Percentiles rank a stretch among this genome's conserved stretches.
These are phyloP conservation scores for Lasioglossum oenotherae DNA, from an alignment of 2,888 invertebrate species.

Conservation along the genomic window DNA sequence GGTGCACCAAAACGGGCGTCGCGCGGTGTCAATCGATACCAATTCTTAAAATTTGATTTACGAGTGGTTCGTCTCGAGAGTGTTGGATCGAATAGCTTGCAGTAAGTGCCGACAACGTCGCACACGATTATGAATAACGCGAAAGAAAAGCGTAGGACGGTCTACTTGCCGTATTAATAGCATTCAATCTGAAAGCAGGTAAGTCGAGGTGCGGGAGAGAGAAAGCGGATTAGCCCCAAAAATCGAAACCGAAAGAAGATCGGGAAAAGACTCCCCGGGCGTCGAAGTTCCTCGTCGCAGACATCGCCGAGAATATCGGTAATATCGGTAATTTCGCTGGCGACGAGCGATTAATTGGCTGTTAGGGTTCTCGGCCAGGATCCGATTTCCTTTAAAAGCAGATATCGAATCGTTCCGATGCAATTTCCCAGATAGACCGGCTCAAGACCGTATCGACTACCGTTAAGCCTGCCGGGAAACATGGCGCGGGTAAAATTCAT, in stretches of 20 bases:
- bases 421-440: constrained; percentile 45
- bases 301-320: neutral
- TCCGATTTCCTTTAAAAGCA: constrained; percentile 36
- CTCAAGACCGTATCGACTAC: constrained; percentile 41
- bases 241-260: neutral
- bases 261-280: neutral
- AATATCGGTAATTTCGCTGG: neutral
- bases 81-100: neutral
- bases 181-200: neutral
- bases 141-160: neutral
- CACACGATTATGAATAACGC: neutral
- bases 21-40: neutral
- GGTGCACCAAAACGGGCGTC: neutral
- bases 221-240: neutral
- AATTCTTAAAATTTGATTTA: neutral
- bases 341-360: constrained; percentile 18
- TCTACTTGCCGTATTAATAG: neutral
- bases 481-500: constrained; percentile 24
- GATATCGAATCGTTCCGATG: constrained; percentile 40
- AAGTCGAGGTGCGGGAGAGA: neutral
- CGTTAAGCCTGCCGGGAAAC: constrained; percentile 34
- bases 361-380: neutral
- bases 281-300: neutral
- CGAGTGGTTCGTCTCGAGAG: neutral
- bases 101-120: neutral